Evolutionary conservation across 2,113 vertebrate species (phyloP).

Genomic region (Hylia prasina): DNA sequence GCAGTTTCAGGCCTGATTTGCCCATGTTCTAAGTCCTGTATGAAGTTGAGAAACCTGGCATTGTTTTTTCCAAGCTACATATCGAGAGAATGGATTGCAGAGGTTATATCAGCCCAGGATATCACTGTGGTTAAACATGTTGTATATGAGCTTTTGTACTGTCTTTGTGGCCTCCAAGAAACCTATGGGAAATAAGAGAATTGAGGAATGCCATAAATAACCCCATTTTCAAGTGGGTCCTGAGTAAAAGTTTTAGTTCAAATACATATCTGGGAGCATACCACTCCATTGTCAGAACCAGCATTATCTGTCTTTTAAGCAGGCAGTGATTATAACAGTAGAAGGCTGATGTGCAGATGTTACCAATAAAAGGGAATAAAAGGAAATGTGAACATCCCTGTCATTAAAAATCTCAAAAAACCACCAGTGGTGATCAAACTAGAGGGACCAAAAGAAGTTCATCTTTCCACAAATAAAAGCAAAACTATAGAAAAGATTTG

Average conservation of each 20-base stretch:
- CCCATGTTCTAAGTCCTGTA: neutral
- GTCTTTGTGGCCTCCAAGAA: neutral
- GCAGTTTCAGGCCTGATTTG: neutral
- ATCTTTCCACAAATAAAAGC: neutral
- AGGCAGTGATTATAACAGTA: neutral
- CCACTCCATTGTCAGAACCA: neutral
- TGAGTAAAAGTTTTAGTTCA: neutral
- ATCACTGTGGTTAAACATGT: neutral
- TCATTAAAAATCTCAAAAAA: neutral
- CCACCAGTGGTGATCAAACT: neutral
- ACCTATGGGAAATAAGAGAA: neutral
- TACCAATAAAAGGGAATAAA: neutral
- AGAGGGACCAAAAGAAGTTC: neutral
- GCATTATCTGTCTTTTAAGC: neutral
- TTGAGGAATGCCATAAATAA: neutral
- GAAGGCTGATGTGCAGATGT: neutral
- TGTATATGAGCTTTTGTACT: neutral
- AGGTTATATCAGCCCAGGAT: neutral
- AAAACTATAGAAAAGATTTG: neutral
- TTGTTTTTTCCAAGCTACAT: neutral
- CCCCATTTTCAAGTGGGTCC: neutral
- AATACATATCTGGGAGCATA: neutral
- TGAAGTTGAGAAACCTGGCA: neutral
- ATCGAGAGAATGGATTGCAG: neutral
- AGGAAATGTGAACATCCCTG: neutral